A percentile compares a stretch with the other conserved stretches of the same genome.
phyloP scores from a whole-genome alignment of 2,113 vertebrate species.

The Hippocampus abdominalis region DNA sequence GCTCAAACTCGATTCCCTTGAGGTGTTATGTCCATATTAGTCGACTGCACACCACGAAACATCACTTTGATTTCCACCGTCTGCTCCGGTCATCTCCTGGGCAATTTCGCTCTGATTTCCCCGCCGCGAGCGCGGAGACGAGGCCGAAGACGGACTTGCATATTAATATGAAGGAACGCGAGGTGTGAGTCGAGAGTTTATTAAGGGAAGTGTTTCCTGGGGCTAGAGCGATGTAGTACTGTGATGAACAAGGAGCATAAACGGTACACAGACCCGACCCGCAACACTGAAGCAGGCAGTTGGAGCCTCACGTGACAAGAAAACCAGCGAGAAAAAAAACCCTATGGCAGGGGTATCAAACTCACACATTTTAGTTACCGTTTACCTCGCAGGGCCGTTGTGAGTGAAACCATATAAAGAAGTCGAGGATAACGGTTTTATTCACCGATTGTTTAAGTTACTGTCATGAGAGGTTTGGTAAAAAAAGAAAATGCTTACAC shows the following conservation, averaged over 20 bases:
- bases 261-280: constrained; percentile 43
- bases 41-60: constrained; percentile 32
- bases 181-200: constrained; percentile 9
- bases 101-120: constrained; percentile 40
- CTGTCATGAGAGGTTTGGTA: too few species aligned
- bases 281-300: constrained; percentile 6
- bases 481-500: too few species aligned
- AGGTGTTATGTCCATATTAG: constrained; percentile 35
- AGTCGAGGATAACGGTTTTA: too few species aligned
- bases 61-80: constrained; percentile 36
- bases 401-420: too few species aligned
- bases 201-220: constrained; percentile 11
- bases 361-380: too few species aligned
- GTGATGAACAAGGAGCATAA: constrained; percentile 24
- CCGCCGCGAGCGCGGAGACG: constrained; percentile 7
- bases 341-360: too few species aligned
- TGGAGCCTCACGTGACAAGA: background rate
- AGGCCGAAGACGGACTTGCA: constrained; percentile 6
- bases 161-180: constrained; percentile 9
- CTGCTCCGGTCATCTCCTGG: constrained; percentile 16
- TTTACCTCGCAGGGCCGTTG: too few species aligned
- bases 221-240: constrained; percentile 9
- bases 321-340: constrained; percentile 12
- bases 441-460: too few species aligned
- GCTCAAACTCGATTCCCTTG: constrained; percentile 7